Conservation (phyloP, 2,888 invertebrate species). For the Zygogramma bicolorata region DNA sequence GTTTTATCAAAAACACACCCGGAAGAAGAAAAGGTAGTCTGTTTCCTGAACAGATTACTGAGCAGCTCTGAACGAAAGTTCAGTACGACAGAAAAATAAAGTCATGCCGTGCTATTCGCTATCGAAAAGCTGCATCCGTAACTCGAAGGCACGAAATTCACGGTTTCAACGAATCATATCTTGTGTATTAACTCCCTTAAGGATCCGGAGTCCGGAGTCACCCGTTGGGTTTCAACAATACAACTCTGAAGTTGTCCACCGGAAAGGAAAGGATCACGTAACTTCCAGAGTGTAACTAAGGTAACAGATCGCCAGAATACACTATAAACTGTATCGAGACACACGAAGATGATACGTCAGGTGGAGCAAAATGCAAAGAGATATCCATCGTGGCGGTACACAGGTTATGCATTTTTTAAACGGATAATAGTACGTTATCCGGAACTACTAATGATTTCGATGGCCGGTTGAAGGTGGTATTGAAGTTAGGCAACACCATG, state of each 20-base stretch:
- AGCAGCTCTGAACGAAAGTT: too few relatives aligned
- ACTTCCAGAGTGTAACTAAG: neutral
- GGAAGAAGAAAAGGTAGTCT: too few relatives aligned
- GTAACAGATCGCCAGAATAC: neutral
- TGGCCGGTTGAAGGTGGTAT: neutral
- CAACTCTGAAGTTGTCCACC: neutral
- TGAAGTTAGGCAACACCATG: neutral
- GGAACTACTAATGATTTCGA: neutral
- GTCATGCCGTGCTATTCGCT: too few relatives aligned
- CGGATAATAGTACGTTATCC: neutral
- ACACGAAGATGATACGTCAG: too few relatives aligned
- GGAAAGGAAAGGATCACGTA: neutral
- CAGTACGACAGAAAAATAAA: too few relatives aligned
- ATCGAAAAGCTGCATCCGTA: too few relatives aligned
- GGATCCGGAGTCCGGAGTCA: too few relatives aligned
- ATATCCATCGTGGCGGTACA: neutral
- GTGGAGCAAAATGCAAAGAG: neutral
- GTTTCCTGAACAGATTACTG: too few relatives aligned
- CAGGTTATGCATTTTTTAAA: neutral
- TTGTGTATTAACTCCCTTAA: too few relatives aligned
- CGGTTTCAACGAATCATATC: too few relatives aligned
- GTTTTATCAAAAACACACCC: too few relatives aligned
- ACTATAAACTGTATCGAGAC: neutral
- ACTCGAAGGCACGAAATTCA: too few relatives aligned
- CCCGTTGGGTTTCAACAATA: neutral